phyloP scores from a whole-genome alignment of 2,113 vertebrate genomes.

The Epinephelus fuscoguttatus region DNA sequence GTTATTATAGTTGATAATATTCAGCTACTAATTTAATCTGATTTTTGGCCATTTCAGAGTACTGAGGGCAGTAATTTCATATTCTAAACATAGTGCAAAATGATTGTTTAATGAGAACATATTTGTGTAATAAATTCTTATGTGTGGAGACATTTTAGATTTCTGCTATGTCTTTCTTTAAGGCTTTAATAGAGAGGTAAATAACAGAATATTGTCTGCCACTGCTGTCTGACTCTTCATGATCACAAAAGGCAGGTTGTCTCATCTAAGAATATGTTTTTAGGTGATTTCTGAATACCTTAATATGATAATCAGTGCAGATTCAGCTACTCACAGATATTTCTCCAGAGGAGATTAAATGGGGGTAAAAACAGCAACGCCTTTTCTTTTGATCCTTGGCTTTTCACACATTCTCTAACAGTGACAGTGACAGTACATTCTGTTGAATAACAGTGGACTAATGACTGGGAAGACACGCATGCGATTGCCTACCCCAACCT shows the following conservation, averaged over 20 bases:
- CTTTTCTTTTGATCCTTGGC: constrained; percentile 52
- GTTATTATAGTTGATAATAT: background rate
- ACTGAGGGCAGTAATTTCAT: constrained; percentile 34
- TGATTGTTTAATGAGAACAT: constrained; percentile 44
- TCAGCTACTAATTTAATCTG: background rate
- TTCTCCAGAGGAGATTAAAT: constrained; percentile 16
- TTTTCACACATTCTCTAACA: constrained; percentile 43
- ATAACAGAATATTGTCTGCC: constrained; percentile 40
- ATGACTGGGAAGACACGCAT: constrained; percentile 71
- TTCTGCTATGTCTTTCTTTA: constrained; percentile 51
- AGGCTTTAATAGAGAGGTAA: constrained; percentile 69
- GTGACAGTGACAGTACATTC: constrained; percentile 68
- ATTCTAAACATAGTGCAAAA: constrained; percentile 65
- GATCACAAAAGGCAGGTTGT: background rate
- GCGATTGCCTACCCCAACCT: constrained; percentile 68
- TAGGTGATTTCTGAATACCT: background rate
- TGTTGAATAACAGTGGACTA: constrained; percentile 58
- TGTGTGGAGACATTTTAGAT: constrained; percentile 9
- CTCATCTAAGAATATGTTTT: constrained; percentile 12
- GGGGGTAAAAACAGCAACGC: background rate
- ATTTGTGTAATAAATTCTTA: constrained; percentile 29
- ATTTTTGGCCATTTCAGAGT: constrained; percentile 26
- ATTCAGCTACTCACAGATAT: constrained; percentile 13
- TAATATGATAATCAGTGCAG: constrained; percentile 22
- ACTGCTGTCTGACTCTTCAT: constrained; percentile 19